Base-by-base conservation (phyloP, 2,888 invertebrate species). In the Villa cingulata region DNA sequence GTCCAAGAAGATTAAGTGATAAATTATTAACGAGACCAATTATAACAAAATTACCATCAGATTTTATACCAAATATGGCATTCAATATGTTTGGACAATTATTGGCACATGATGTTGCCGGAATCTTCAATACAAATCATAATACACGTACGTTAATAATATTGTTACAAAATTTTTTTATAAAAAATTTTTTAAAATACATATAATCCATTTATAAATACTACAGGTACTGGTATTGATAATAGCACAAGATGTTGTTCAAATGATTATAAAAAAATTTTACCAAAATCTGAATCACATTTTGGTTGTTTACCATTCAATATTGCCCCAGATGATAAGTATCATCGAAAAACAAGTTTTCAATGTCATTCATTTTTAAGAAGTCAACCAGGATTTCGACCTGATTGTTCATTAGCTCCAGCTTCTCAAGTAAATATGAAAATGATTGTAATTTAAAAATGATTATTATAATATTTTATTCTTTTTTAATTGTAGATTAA, bases 361-460 rank as follows among this genome's bases (percentile, higher is more conserved):
- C 66, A 64, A 15, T 80, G 79, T 56, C 70, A 79, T 53, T 77
- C 77, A 60, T 76, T 77, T 52, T 75, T 79, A 1, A 66, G 80
- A 45, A 45, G 19, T 23, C 48, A 50, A 40, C 23, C 45, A n/a
- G 36, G 19, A 12, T 50, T 48, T 7, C 42, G 27, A 19, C 72
- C 74, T 19, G 74, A 76, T 51, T 76, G 77, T 57, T 72, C 69
- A 43, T 62, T 77, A 37, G 76, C 76, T 1, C 68, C 74, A 52
- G 76, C 76, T 4, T 74, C 78, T 55, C 78, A 77, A 70, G 76
- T 77, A 56, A 39, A 20, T 20, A 23, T 23, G 23, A 6, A 23
- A 23, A 23, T 7, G 7, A 6, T 23, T 23, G 23, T 23, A 23
- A 4, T 4, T 23, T 23, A 23, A 5, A 32, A 12, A 12, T 32